Evolutionary conservation across 2,888 invertebrate species (phyloP), one percentile per base, ranked within the genome.

Genomic region (Metellina segmentata): DNA sequence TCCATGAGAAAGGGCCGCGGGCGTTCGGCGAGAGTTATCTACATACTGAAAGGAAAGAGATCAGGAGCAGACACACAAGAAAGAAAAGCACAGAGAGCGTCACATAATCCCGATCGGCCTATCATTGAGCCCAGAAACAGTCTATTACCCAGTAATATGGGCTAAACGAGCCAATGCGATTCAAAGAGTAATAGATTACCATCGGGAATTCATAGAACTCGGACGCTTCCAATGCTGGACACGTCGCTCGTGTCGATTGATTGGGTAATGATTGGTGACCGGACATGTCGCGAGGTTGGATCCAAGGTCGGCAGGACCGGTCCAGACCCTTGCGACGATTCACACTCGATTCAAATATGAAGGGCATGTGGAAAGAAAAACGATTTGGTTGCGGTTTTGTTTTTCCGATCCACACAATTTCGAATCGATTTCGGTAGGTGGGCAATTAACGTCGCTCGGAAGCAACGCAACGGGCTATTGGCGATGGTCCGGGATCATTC

Each of bases 141-240:
- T 70, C 89, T 77, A 89, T 82, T 89, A 89, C 81, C 82, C 70
- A 77, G 81, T 89, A 89, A 89, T 89, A 89, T 89, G 51, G 89
- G 77, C 89, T 89, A 89, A 89, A 89, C 82, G 77, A 20, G 75
- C n/a, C 70, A 72, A 82, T 89, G 82, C 82, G 77, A 89, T 82
- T 72, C 89, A 89, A 16, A 16, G 34, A 70, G 78, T 61, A 79
- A 79, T 81, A 87, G 87, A 87, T 87, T 87, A 79, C 79, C 71
- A 83, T 89, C 89, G 83, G n/a, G 71, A 78, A 71, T 89, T 89
- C 70, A 71, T 85, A 20, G 19, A 78, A 85, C 78, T 85, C 71
- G 72, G 51, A 69, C 71, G 51, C 81, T 88, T 75, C 48, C 48
- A 34, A 83, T 78, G 75, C 74, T 51, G 78, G 48, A 77, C 89